Percentiles rank a stretch among this genome's conserved stretches.
Evolutionary conservation across 1,140 invertebrate genomes (phyloP).

Genomic region (Bemisia tabaci): DNA sequence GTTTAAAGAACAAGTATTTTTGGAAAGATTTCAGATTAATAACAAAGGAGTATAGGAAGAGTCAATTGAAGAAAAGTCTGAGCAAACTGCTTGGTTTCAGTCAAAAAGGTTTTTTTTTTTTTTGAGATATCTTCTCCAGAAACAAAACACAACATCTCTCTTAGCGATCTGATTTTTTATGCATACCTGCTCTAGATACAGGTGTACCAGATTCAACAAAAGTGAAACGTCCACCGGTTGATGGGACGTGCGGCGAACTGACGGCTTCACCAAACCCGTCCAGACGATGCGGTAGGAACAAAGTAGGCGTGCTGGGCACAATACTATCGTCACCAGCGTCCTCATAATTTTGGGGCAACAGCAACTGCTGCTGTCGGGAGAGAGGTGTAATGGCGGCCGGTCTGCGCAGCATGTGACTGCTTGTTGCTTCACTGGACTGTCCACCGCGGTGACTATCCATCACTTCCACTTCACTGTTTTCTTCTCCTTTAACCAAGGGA

Average conservation of each 20-base stretch:
- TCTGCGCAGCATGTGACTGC: slow-evolving; percentile 7
- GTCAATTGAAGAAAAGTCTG: too few species aligned
- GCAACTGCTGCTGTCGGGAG: slow-evolving; percentile 30
- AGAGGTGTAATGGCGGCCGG: slow-evolving; percentile 17
- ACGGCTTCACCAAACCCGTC: slow-evolving; percentile 87
- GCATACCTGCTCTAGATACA: slow-evolving; percentile 24
- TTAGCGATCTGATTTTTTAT: too few species aligned
- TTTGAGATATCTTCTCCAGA: too few species aligned
- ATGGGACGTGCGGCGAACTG: slow-evolving; percentile 67
- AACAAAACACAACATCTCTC: too few species aligned
- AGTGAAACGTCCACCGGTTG: slow-evolving; percentile 48
- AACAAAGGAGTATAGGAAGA: too few species aligned
- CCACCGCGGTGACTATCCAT: slow-evolving; percentile 28
- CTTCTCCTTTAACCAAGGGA: slow-evolving; percentile 30
- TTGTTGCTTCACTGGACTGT: slow-evolving; percentile 20
- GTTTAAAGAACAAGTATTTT: too few species aligned
- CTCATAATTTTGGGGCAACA: slow-evolving; percentile 33
- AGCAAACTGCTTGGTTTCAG: too few species aligned
- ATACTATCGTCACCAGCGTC: slow-evolving; percentile 76
- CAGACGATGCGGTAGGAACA: slow-evolving; percentile 64
- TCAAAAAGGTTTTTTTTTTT: too few species aligned
- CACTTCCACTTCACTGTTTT: slow-evolving; percentile 50
- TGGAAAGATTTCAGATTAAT: too few species aligned
- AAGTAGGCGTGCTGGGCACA: slow-evolving; percentile 77
- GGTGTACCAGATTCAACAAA: slow-evolving; percentile 44